phyloP scores from a whole-genome alignment of 2,888 invertebrate species.

The Dioctria rufipes region DNA sequence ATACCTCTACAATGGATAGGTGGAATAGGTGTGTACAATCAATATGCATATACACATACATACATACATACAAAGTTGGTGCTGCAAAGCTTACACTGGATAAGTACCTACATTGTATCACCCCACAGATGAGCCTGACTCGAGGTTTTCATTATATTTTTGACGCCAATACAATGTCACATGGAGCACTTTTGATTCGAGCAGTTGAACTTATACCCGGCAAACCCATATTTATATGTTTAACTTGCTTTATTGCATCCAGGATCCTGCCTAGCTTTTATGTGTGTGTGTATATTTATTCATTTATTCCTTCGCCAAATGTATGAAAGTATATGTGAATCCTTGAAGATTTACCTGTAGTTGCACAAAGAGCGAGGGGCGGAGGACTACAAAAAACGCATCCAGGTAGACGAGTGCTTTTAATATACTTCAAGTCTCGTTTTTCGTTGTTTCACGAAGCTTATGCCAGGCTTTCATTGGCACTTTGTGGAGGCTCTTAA shows the following conservation, averaged over 20 bases:
- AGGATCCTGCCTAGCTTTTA: no score
- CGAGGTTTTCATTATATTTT: no score
- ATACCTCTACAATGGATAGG: neutral
- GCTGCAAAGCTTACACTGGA: no score
- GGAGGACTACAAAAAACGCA: slow-evolving; percentile 55
- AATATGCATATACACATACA: neutral
- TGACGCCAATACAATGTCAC: no score
- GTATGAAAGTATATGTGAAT: neutral
- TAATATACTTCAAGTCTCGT: slow-evolving; percentile 57
- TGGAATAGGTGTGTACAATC: slow-evolving; percentile 10
- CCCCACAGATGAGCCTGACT: no score
- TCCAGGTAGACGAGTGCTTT: slow-evolving; percentile 56
- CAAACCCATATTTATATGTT: no score
- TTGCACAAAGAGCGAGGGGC: neutral
- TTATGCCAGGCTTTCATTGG: slow-evolving; percentile 58
- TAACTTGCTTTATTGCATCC: no score
- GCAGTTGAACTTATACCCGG: no score
- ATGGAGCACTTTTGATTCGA: no score
- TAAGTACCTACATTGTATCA: no score
- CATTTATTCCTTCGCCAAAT: neutral
- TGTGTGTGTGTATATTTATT: no score
- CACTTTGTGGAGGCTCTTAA: slow-evolving; percentile 57
- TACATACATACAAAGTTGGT: no score
- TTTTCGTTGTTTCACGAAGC: slow-evolving; percentile 56
- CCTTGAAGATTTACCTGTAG: neutral